These are phyloP conservation scores for Ennomos fuscantarius DNA, from an alignment of 2,888 invertebrate species.

Conservation along the genomic window DNA sequence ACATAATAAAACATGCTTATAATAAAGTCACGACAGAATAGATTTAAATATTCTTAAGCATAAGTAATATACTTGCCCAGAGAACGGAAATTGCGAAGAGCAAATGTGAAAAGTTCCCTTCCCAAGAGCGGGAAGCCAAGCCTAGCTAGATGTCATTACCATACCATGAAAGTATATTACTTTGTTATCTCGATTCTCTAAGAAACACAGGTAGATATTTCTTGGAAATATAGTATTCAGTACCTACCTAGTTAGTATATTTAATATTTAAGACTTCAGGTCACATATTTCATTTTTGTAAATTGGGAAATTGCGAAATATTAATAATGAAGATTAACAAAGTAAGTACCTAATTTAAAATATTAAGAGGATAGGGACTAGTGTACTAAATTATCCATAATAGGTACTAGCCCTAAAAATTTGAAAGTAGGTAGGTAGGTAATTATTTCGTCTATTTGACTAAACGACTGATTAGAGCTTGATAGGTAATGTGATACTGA, in stretches of 20 bases:
- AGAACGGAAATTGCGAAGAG: slow-evolving; percentile 63
- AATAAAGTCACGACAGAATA: slow-evolving; percentile 31
- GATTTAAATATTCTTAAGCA: slow-evolving; percentile 38
- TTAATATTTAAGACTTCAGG: too few relatives aligned
- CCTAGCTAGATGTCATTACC: slow-evolving; percentile 51
- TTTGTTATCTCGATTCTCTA: slow-evolving; percentile 40
- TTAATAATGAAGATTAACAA: too few relatives aligned
- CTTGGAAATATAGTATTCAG: slow-evolving; percentile 29
- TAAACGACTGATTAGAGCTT: too few relatives aligned
- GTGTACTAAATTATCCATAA: too few relatives aligned
- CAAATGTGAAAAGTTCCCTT: slow-evolving; percentile 69
- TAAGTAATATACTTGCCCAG: slow-evolving; percentile 40
- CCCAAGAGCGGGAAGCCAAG: slow-evolving; percentile 48
- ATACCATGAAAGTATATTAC: slow-evolving; percentile 49
- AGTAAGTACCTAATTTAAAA: too few relatives aligned
- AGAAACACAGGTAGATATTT: slow-evolving; percentile 16
- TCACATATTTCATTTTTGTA: background rate
- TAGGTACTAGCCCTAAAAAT: too few relatives aligned
- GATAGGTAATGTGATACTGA: too few relatives aligned
- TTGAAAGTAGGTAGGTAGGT: too few relatives aligned
- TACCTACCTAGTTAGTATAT: background rate
- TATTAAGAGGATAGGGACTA: too few relatives aligned
- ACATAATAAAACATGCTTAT: slow-evolving; percentile 32
- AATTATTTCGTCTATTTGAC: too few relatives aligned
- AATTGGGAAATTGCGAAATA: too few relatives aligned